A percentile compares a stretch with the other conserved stretches of the same genome.
Conservation (phyloP, 2,888 invertebrate genomes). For the Idaea biselata region DNA sequence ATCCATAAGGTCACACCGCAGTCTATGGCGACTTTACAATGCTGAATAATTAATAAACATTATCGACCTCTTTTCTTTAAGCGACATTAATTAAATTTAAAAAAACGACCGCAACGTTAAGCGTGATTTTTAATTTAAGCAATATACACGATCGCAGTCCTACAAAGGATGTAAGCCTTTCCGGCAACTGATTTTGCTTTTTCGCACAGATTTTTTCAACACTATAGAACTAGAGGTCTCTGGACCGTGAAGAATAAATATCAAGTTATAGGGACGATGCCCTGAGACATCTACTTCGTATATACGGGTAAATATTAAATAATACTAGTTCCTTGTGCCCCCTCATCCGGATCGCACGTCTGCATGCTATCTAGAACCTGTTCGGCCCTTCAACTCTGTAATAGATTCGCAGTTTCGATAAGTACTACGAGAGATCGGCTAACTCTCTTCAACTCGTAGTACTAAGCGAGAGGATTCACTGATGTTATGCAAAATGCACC, state of each 20-base stretch:
- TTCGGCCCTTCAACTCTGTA: background rate
- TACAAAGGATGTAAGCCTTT: slow-evolving; percentile 23
- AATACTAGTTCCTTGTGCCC: slow-evolving; percentile 52
- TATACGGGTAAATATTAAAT: slow-evolving; percentile 22
- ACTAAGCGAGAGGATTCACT: background rate
- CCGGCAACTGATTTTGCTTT: slow-evolving; percentile 25
- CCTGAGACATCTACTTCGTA: slow-evolving; percentile 36
- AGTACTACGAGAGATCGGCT: background rate
- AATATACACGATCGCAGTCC: slow-evolving; percentile 8
- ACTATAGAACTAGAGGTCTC: slow-evolving; percentile 30
- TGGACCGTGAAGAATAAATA: slow-evolving; percentile 54
- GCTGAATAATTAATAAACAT: background rate
- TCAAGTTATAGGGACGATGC: slow-evolving; percentile 45
- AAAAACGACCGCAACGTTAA: background rate
- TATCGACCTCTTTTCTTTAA: background rate
- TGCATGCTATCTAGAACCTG: slow-evolving; percentile 7
- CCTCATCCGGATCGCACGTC: slow-evolving; percentile 44
- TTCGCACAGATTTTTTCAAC: slow-evolving; percentile 26
- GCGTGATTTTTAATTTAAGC: background rate
- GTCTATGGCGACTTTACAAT: background rate
- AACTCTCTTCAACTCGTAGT: background rate
- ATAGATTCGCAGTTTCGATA: background rate
- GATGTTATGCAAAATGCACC: background rate
- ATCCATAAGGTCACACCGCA: background rate
- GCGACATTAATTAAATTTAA: background rate